These are phyloP conservation scores for Malacoraja senta DNA, from an alignment of 2,797 vertebrate species.

Conservation along the genomic window DNA sequence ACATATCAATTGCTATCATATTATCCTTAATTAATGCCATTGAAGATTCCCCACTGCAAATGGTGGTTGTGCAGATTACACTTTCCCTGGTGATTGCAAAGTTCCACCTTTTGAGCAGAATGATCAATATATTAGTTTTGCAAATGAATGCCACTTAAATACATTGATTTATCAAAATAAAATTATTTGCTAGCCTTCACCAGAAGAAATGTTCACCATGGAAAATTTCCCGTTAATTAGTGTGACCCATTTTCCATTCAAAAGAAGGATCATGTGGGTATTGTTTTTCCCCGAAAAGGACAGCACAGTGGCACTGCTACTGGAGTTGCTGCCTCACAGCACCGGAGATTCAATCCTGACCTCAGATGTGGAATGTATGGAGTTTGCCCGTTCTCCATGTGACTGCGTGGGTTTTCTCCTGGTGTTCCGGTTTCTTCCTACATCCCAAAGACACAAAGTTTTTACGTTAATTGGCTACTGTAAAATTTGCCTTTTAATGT, in stretches of 20 bases:
- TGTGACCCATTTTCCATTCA: too few relatives aligned
- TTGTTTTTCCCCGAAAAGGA: not conserved
- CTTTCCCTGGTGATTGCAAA: not conserved
- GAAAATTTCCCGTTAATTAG: not conserved
- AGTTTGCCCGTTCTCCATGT: too few relatives aligned
- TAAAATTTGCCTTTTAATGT: too few relatives aligned
- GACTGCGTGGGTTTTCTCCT: too few relatives aligned
- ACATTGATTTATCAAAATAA: not conserved
- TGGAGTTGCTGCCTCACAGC: too few relatives aligned
- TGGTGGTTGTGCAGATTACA: not conserved
- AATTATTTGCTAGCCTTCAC: not conserved
- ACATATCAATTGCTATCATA: constrained; percentile 22
- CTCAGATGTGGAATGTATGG: too few relatives aligned
- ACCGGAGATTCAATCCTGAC: too few relatives aligned
- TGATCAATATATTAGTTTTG: not conserved
- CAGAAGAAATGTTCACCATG: not conserved
- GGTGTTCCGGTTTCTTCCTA: too few relatives aligned
- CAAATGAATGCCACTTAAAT: not conserved
- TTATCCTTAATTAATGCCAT: constrained; percentile 9
- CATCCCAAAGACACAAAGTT: too few relatives aligned
- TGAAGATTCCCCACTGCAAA: not conserved
- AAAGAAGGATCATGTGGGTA: too few relatives aligned
- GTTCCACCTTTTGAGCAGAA: not conserved
- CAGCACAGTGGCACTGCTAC: too few relatives aligned
- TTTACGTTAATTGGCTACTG: too few relatives aligned